A percentile compares a stretch with the other conserved stretches of the same genome.
Evolutionary conservation across 2,888 invertebrate genomes (phyloP).

Genomic region (Lapara coniferarum): DNA sequence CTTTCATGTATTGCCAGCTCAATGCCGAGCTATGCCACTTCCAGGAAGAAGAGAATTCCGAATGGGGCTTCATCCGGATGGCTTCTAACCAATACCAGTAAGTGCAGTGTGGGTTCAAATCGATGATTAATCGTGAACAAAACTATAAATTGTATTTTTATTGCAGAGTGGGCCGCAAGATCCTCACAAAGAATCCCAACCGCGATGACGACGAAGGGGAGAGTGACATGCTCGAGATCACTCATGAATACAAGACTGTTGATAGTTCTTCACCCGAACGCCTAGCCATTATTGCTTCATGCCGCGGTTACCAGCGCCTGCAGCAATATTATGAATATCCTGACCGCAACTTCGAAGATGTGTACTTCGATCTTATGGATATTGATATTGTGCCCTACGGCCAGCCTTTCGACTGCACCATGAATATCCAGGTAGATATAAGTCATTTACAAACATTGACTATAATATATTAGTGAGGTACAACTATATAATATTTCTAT

Average conservation of each 20-base stretch:
- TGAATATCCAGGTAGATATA: conserved; percentile 83
- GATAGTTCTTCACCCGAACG: conserved; percentile 87
- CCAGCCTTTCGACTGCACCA: conserved; percentile 86
- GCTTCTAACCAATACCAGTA: conserved; percentile 87
- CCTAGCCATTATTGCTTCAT: conserved; percentile 86
- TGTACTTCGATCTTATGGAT: conserved; percentile 86
- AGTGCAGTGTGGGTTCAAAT: conserved; percentile 48
- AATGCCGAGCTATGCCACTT: conserved; percentile 90
- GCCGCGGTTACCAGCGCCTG: conserved; percentile 84
- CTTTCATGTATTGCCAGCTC: conserved; percentile 90
- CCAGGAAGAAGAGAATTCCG: conserved; percentile 86
- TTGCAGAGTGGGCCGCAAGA: conserved; percentile 86
- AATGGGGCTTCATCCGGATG: conserved; percentile 87
- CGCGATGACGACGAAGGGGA: conserved; percentile 86
- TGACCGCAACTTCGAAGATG: conserved; percentile 84
- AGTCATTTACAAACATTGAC: background rate
- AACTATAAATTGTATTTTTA: background rate
- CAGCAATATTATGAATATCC: conserved; percentile 85
- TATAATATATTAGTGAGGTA: no score
- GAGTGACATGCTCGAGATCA: conserved; percentile 86
- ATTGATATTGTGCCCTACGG: conserved; percentile 87
- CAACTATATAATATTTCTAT: background rate
- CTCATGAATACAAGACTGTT: conserved; percentile 85
- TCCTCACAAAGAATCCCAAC: conserved; percentile 86
- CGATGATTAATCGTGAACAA: background rate